phyloP scores from a whole-genome alignment of 2,113 vertebrate genomes.

The Halichoerus grypus region DNA sequence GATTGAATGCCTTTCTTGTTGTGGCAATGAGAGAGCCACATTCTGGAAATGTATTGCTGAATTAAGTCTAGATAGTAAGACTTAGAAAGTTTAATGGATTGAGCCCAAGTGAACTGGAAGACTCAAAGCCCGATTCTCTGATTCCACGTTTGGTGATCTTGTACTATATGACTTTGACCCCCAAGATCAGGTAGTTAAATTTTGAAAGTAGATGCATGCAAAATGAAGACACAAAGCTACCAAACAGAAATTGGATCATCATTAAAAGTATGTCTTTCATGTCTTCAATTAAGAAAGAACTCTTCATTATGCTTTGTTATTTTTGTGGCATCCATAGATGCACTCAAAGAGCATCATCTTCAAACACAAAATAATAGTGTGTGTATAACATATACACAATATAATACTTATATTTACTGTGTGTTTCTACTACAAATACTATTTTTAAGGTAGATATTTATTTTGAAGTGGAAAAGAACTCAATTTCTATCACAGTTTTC shows the following conservation, averaged over 20 bases:
- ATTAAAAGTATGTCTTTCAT: not conserved
- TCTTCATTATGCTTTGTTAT: not conserved
- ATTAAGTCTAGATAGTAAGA: not conserved
- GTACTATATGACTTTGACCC: not conserved
- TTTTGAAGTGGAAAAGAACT: slow-evolving; percentile 64
- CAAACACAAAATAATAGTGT: slow-evolving; percentile 35
- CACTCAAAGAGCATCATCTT: not conserved
- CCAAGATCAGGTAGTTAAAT: not conserved
- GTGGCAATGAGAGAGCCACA: not conserved
- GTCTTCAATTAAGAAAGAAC: slow-evolving; percentile 16
- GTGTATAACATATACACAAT: not conserved
- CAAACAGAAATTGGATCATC: not conserved
- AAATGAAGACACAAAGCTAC: not conserved
- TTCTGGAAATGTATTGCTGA: not conserved
- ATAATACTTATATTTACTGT: not conserved
- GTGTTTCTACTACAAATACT: not conserved
- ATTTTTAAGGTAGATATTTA: slow-evolving; percentile 53
- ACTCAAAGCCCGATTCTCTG: not conserved
- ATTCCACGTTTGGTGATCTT: not conserved
- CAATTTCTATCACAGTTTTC: slow-evolving; percentile 20
- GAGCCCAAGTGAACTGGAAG: not conserved
- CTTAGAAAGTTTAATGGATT: not conserved
- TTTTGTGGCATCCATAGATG: slow-evolving; percentile 19
- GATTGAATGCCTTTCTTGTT: not conserved
- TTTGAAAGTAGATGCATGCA: not conserved